phyloP scores from a whole-genome alignment of 1,140 invertebrate genomes.

The Ganaspis sp. region DNA sequence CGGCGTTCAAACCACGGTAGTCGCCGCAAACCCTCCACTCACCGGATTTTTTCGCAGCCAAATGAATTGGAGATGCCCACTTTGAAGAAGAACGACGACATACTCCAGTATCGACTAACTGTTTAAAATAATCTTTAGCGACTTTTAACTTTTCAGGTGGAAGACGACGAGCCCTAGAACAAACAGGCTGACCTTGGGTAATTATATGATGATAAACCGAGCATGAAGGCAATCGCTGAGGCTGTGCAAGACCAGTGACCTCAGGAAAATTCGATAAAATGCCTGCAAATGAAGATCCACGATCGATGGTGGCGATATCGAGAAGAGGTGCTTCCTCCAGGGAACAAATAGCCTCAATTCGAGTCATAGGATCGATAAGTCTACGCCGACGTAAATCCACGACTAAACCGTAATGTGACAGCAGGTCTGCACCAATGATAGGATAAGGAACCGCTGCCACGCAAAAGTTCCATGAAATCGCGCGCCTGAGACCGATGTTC shows the following conservation, averaged over 20 bases:
- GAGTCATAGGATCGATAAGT: constrained; percentile 56
- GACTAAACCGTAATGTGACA: constrained; percentile 57
- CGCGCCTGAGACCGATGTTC: constrained; percentile 46
- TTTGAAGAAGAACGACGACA: background rate
- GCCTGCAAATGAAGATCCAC: background rate
- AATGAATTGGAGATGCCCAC: constrained; percentile 63
- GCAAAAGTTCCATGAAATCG: constrained; percentile 45
- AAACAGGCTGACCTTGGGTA: background rate
- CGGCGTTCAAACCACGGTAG: constrained; percentile 55
- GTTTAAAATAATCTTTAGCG: background rate
- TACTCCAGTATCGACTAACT: background rate
- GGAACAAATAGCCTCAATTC: background rate
- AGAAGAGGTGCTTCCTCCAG: background rate
- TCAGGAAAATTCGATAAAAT: background rate
- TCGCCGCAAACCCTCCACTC: constrained; percentile 65
- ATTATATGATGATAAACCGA: background rate
- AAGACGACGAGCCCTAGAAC: background rate
- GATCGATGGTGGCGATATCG: background rate
- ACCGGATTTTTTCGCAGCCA: constrained; percentile 66
- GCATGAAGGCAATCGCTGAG: background rate
- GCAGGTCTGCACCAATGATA: constrained; percentile 50
- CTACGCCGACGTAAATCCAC: constrained; percentile 54
- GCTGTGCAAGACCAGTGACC: constrained; percentile 35
- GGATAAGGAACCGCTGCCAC: constrained; percentile 37
- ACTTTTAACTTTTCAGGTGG: background rate